Base-by-base conservation (phyloP, 2,113 vertebrate genomes). In the Tupaia chinensis region DNA sequence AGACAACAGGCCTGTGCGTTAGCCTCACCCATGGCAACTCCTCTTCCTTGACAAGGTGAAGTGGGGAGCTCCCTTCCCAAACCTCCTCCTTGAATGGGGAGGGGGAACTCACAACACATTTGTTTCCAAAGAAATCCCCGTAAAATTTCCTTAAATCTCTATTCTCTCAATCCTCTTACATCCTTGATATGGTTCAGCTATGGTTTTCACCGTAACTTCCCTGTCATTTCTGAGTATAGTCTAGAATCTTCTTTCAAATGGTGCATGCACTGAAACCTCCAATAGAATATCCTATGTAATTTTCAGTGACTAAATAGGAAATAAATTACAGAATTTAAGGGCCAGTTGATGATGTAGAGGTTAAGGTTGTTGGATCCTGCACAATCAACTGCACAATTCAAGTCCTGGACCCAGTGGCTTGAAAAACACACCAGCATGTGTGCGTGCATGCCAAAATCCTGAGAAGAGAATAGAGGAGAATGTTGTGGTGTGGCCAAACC, bases 41-140 rank as follows among this genome's bases (percentile, higher is more conserved):
- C 54, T 92, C 25, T 70, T 13, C n/a, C 34, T 85, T 73, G 34
- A 80, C 77, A 77, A 14, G 9, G 32, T 12, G 34, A 82, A 66
- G 2, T 56, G 13, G 29, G 15, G 54, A 68, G 10, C 6, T 19
- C 5, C 29, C 25, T 12, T 77, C 76, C 65, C 69, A 72, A 68
- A 9, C 2, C 54, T 74, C 19, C 34, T 60, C 61, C 53, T 86
- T 68, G 9, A 20, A 72, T 27, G 13, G n/a, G 7, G 32, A 90
- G 93, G 54, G 34, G 76, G 34, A 58, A 68, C 29, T 88, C 61
- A 68, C 1, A 84, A 20, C 61, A 78, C 3, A 92, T 58, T 4
- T 86, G 14, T 92, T 78, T 87, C 80, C 63, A 85, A 66, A 92
- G 56, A 93, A 79, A 87, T 76, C 63, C 63, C 11, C 2, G 25